Base-by-base conservation (phyloP, 1,140 invertebrate species). In the Penaeus vannamei region DNA sequence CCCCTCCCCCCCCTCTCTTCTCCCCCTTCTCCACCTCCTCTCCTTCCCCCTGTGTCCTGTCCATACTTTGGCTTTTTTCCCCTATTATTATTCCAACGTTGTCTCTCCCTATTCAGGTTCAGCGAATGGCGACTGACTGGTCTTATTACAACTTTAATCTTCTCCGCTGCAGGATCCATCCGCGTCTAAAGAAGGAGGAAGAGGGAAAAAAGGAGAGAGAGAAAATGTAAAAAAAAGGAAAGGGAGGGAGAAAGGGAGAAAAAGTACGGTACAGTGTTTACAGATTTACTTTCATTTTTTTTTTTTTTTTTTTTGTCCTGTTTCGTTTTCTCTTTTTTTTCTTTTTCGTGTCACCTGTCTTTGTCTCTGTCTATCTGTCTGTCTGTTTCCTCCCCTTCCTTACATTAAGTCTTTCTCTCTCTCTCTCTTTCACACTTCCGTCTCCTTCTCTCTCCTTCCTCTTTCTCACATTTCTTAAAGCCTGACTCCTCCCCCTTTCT, bases 141-240 rank as follows among this genome's bases (percentile, higher is more conserved):
- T 26, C 77, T 80, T 82, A 87, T 87, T 87, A 87, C 61, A 53
- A 82, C 76, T 82, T 87, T 82, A 87, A 81, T 87, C 81, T 82
- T 82, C 77, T 81, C 66, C 81, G 64, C 61, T 87, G 79, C 80
- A 82, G 80, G 79, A 87, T 82, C 79, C 79, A 42, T 69, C 59
- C 61, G 36, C 64, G 86, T 81, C 81, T 29, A 87, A 53, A 20
- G 36, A 53, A 26, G 53, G 29, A 46, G n/a, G 23, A 36, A 22
- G 36, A 8, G 14, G 20, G 59, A 22, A 17, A 36, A 1, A 32
- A 22, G 23, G 23, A 7, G 26, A 32, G 22, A 46, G 29, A 22
- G 76, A 17, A 59, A 26, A 46, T 36, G 36, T 7, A 42, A 46
- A 77, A 32, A 82, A 19, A 82, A 32, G 26, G 46, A 60, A 36